Evolutionary conservation across 1,140 invertebrate species (phyloP).

Genomic region (Temnothorax curvispinosus): DNA sequence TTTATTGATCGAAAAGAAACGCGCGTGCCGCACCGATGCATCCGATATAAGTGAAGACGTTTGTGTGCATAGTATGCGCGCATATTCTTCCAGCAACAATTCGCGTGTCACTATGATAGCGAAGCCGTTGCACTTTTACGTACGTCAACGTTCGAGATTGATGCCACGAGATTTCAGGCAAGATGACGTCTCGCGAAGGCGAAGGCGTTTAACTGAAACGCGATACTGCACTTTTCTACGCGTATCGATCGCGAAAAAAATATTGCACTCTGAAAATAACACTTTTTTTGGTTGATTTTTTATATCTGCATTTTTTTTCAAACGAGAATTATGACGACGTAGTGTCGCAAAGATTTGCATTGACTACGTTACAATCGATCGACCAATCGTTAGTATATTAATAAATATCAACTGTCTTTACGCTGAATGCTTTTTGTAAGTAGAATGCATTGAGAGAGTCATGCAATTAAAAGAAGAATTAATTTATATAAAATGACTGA

Average conservation of each 20-base stretch:
- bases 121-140: conserved; percentile 36
- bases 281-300: not conserved
- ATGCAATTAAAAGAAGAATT: not conserved
- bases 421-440: not conserved
- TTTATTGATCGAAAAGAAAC: not conserved
- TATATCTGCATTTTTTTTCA: not conserved
- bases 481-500: not conserved
- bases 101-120: not conserved
- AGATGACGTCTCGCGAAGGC: not conserved
- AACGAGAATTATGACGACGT: not conserved
- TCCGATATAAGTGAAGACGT: not conserved
- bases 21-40: not conserved
- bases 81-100: not conserved
- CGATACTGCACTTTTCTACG: not conserved
- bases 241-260: not conserved
- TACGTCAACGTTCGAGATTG: conserved; percentile 38
- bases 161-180: conserved; percentile 35
- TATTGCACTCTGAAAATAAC: not conserved
- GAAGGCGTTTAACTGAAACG: not conserved
- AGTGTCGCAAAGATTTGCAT: not conserved
- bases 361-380: not conserved
- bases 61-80: not conserved
- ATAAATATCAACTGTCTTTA: not conserved
- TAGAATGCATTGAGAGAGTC: not conserved
- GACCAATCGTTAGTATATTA: not conserved